Evolutionary conservation across 1,140 invertebrate species (phyloP), one percentile per base, ranked within the genome.

Genomic region (Achroia grisella): DNA sequence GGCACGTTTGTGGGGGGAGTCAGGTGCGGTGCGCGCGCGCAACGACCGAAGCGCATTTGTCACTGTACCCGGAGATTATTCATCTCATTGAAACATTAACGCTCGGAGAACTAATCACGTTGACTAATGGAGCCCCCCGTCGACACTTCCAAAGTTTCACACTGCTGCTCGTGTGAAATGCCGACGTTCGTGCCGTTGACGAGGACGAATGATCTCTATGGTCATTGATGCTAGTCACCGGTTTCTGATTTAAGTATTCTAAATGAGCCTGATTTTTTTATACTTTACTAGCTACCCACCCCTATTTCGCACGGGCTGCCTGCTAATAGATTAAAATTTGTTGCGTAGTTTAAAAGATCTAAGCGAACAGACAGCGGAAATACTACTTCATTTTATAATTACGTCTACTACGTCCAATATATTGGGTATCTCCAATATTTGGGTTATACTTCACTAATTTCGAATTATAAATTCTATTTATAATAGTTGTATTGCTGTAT

Each of bases 51-150:
- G 56, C 52, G 52, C 80, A 84, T 84, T 84, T 84, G 80, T 84
- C 80, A 81, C 74, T 84, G 80, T 84, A 59, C 37, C 61, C 58
- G 60, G 69, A 59, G 67, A 82, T 84, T 82, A 82, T 78, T 84
- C 80, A 84, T 84, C 78, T 78, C 76, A 82, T 84, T 84, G 80
- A 80, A 80, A 81, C 76, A 81, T 83, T 80, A 84, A 78, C 68
- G 71, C 65, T 60, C 58, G 62, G 71, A 69, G 71, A 84, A 80
- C 74, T 84, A 81, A 84, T 81, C 80, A 84, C 69, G 66, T 60
- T 77, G 74, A 84, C 80, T 81, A 81, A 84, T 81, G 80, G 72
- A 69, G 68, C 71, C 76, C 75, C 75, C 77, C 71, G 77, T 79
- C 75, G 79, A 65, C 75, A 79, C 71, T 59, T 73, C 72, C 63